Conservation (phyloP, 2,888 invertebrate genomes). For the Resseliella maxima region DNA sequence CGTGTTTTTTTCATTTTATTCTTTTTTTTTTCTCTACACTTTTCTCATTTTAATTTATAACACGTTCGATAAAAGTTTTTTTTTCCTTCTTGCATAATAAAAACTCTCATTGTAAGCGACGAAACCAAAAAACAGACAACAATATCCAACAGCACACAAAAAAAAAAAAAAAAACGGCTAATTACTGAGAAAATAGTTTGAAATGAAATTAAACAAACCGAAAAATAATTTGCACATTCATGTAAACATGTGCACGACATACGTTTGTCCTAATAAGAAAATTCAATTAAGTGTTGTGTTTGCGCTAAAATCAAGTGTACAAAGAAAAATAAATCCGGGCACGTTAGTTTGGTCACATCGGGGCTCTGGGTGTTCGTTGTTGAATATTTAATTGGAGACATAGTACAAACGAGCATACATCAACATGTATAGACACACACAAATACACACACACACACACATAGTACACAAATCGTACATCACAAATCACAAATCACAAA, state of each 20-base stretch:
- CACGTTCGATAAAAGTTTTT: slow-evolving; percentile 12
- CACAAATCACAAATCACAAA: neutral
- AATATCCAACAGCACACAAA: neutral
- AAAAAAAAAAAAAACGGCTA: neutral
- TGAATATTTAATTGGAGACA: slow-evolving; percentile 45
- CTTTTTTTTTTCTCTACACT: too few species aligned
- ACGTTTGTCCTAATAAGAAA: slow-evolving; percentile 37
- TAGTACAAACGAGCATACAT: neutral
- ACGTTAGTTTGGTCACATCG: neutral
- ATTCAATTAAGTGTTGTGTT: slow-evolving; percentile 49
- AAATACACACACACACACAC: neutral
- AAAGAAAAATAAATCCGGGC: slow-evolving; percentile 39
- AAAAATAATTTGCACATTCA: slow-evolving; percentile 52
- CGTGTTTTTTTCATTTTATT: neutral
- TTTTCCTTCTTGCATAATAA: neutral
- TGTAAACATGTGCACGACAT: slow-evolving; percentile 45
- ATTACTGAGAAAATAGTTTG: slow-evolving; percentile 54
- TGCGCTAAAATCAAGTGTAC: neutral
- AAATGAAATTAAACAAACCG: slow-evolving; percentile 53
- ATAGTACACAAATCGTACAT: neutral
- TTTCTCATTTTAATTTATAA: slow-evolving; percentile 5
- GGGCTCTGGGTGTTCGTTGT: neutral
- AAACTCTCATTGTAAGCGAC: neutral
- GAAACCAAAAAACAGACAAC: neutral
- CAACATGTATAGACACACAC: too few species aligned